A percentile compares a stretch with the other conserved stretches of the same genome.
Evolutionary conservation across 2,888 invertebrate species (phyloP).

Genomic region (Stegana nigrithorax): DNA sequence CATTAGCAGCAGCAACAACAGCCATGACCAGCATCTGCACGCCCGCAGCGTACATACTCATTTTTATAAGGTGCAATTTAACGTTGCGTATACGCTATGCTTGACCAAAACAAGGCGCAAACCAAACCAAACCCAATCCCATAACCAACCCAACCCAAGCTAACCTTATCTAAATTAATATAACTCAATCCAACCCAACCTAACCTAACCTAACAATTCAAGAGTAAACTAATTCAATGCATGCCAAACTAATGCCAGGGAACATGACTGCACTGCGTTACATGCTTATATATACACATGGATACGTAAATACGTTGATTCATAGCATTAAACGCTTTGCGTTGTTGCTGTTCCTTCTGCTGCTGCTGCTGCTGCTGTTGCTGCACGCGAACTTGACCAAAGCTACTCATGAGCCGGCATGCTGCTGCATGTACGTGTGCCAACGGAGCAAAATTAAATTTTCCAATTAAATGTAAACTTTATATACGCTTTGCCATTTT

Average conservation of each 20-base stretch:
- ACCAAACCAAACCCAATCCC: no score
- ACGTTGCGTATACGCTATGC: constrained; percentile 32
- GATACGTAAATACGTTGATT: no score
- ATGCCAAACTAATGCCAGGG: no score
- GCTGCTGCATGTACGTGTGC: constrained; percentile 23
- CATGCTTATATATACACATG: no score
- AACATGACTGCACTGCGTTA: no score
- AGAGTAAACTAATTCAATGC: no score
- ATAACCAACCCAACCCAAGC: not conserved
- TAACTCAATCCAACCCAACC: no score
- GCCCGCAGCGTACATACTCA: not conserved
- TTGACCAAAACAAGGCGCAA: constrained; percentile 24
- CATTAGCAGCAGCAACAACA: not conserved
- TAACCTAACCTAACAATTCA: no score
- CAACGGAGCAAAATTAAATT: constrained; percentile 60
- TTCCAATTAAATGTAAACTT: constrained; percentile 61
- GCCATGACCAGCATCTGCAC: not conserved
- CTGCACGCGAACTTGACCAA: constrained; percentile 7
- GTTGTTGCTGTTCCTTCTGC: constrained; percentile 1
- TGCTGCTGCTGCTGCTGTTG: no score
- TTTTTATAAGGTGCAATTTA: not conserved
- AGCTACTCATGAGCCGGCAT: constrained; percentile 18
- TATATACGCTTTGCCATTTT: not conserved
- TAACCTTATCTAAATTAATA: no score
- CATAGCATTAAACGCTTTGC: constrained; percentile 35